Percentiles rank a stretch among this genome's conserved stretches.
Conservation (phyloP, 2,888 invertebrate genomes). For the Chesias legatella region DNA sequence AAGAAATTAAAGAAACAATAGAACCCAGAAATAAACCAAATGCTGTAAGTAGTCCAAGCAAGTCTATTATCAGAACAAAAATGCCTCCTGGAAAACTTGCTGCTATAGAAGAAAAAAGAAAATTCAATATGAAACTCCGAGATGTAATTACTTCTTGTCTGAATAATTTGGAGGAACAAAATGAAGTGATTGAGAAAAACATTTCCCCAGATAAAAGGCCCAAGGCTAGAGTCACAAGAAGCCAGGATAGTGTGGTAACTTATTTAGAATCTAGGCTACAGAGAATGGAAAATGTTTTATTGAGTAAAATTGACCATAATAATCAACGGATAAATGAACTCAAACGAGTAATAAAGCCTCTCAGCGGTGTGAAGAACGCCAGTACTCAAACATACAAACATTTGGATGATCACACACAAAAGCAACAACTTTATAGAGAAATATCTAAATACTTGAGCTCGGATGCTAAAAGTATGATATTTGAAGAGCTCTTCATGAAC, state of each 20-base stretch:
- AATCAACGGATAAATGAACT: slow-evolving; percentile 53
- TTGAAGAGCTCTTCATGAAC: slow-evolving; percentile 68
- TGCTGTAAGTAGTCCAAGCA: slow-evolving; percentile 4
- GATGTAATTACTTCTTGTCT: slow-evolving; percentile 61
- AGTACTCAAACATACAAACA: slow-evolving; percentile 45
- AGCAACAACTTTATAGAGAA: slow-evolving; percentile 51
- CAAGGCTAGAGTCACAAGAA: slow-evolving; percentile 25
- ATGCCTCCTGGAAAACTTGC: slow-evolving; percentile 58
- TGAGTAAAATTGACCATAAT: slow-evolving; percentile 64
- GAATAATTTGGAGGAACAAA: slow-evolving; percentile 44
- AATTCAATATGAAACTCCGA: slow-evolving; percentile 65
- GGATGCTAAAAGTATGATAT: slow-evolving; percentile 53
- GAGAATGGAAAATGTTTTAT: slow-evolving; percentile 57
- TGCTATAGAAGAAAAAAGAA: slow-evolving; percentile 62
- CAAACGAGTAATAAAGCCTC: slow-evolving; percentile 36
- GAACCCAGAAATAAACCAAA: not conserved
- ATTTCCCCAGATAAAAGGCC: slow-evolving; percentile 17
- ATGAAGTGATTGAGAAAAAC: slow-evolving; percentile 17
- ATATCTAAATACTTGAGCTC: slow-evolving; percentile 63
- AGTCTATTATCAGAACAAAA: slow-evolving; percentile 36
- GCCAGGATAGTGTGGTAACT: slow-evolving; percentile 33
- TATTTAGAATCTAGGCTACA: slow-evolving; percentile 58
- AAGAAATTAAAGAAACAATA: not conserved
- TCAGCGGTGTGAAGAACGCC: slow-evolving; percentile 28
- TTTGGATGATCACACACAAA: slow-evolving; percentile 10